Base-by-base conservation (phyloP, 2,113 vertebrate species). In the Genyomyrus donnyi region DNA sequence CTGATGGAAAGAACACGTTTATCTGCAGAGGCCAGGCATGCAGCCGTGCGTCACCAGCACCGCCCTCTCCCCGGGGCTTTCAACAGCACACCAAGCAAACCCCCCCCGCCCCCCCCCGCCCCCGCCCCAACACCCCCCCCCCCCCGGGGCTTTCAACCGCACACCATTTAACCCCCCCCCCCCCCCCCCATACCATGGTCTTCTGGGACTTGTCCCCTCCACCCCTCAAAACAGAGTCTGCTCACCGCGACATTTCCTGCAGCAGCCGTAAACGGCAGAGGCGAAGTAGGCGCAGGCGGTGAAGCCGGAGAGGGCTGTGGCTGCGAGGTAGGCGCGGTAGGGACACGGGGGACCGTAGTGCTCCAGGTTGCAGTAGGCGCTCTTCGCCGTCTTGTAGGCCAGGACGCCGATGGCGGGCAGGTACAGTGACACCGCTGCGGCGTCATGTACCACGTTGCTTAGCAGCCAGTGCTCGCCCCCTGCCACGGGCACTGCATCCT, bases 401-500 rank as follows among this genome's bases (percentile, higher is more conserved):
- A 99, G 97, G 92, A 99, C 94, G 35, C 96, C 97, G 0, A 97
- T 94, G 46, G 97, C 97, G 19, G 97, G 97, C 15, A 97, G 91
- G 83, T 98, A 98, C 42, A 98, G 96, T 90, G 93, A 92, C 9
- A 95, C 91, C 7, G 97, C 97, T 90, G 96, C 94, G 21, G 93
- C 92, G 94, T 99, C 96, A 92, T 98, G 98, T 80, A 96, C 95
- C 85, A 96, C 91, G 92, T 98, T 97, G 94, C 97, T 97, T 92
- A 95, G 92, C 92, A 96, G 90, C 93, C 98, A 98, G 92, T 96
- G 97, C 17, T 97, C 96, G 0, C 97, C 96, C 24, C 98, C 98
- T 74, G 98, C 84, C 92, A 98, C 90, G 0, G 98, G 98, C 39
- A 99, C 97, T 35, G 98, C 94, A 88, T 97, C 96, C 95, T 98